Conservation (phyloP, 2,113 vertebrate genomes). For the Jaculus jaculus region DNA sequence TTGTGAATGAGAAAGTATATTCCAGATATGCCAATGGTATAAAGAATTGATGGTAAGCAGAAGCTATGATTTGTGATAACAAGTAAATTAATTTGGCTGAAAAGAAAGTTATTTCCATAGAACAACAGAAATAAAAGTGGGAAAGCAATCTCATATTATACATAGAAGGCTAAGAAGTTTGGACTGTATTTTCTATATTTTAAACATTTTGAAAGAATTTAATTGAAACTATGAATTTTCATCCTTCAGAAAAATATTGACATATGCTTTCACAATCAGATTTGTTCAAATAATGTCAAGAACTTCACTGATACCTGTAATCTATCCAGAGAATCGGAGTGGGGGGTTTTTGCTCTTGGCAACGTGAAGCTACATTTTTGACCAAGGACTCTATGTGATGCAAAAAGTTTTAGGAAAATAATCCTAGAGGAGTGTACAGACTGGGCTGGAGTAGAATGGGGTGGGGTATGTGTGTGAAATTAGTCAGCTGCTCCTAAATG, state of each 20-base stretch:
- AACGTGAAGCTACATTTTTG: background rate
- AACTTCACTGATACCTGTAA: background rate
- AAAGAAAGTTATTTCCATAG: background rate
- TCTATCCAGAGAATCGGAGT: background rate
- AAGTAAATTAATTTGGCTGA: background rate
- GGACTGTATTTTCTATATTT: background rate
- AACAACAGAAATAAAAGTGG: background rate
- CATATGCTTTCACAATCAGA: background rate
- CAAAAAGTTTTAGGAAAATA: background rate
- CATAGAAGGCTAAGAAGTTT: background rate
- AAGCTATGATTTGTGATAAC: background rate
- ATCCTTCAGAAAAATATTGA: slow-evolving; percentile 19
- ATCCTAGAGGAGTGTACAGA: background rate
- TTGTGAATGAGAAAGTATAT: background rate
- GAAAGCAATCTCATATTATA: background rate
- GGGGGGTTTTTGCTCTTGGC: background rate
- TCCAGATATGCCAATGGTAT: background rate
- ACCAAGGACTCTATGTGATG: background rate
- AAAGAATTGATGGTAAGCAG: background rate
- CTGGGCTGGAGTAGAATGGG: background rate
- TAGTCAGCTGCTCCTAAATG: slow-evolving; percentile 53
- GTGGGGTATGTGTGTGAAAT: slow-evolving; percentile 29
- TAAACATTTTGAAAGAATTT: background rate
- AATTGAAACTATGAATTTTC: slow-evolving; percentile 3
- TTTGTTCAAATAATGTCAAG: slow-evolving; percentile 16